These are phyloP conservation scores for Adelosebastes latens DNA, from an alignment of 2,797 vertebrate genomes.

Conservation along the genomic window DNA sequence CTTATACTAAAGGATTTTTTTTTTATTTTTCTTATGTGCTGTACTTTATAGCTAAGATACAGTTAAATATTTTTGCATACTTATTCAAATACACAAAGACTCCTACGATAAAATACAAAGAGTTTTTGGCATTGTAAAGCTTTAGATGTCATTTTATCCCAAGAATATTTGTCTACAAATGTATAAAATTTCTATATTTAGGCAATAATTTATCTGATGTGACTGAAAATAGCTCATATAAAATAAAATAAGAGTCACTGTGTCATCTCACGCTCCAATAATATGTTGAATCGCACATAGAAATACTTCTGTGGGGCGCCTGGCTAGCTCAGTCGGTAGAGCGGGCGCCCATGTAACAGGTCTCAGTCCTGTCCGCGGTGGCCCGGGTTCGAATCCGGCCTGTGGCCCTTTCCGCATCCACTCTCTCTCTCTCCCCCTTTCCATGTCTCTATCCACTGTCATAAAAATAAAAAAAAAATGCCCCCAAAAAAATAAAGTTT, in stretches of 20 bases:
- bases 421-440: no score
- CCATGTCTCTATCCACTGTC: no score
- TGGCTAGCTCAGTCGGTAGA: no score
- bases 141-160: background rate
- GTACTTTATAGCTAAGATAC: background rate
- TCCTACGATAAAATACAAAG: background rate
- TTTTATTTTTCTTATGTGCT: background rate
- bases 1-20: background rate
- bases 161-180: background rate
- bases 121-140: background rate
- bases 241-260: background rate
- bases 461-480: no score
- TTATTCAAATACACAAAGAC: background rate
- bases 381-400: no score
- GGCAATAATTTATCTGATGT: background rate
- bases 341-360: no score
- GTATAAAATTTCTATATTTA: background rate
- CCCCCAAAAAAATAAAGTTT: no score
- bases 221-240: background rate
- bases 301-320: background rate
- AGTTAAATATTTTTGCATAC: background rate
- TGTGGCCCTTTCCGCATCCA: no score
- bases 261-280: background rate
- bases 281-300: background rate
- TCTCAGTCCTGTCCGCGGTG: no score